A percentile compares a stretch with the other conserved stretches of the same genome.
Evolutionary conservation across 2,888 invertebrate genomes (phyloP).

Genomic region (Hyalella azteca): DNA sequence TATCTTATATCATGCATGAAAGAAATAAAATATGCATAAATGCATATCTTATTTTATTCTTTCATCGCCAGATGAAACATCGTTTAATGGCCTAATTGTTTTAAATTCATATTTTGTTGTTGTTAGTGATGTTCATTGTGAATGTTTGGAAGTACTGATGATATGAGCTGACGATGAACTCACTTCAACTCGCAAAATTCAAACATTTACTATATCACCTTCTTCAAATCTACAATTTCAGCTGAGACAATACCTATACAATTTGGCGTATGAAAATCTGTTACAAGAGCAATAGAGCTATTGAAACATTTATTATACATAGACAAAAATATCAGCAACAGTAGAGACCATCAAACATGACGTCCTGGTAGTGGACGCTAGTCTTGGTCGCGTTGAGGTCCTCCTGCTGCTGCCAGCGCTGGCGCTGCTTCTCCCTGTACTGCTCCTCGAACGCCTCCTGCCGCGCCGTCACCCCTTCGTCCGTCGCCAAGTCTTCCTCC

Average conservation of each 20-base stretch:
- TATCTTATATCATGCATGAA: too few relatives aligned
- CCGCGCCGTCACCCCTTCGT: not conserved
- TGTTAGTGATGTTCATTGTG: too few relatives aligned
- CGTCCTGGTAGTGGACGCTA: conserved; percentile 88
- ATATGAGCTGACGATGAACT: too few relatives aligned
- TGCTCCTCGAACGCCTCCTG: conserved; percentile 68
- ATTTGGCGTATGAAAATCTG: not conserved
- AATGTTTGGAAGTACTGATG: too few relatives aligned
- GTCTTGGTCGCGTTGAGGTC: conserved; percentile 74
- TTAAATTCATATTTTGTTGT: too few relatives aligned
- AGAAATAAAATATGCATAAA: too few relatives aligned
- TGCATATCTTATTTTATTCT: too few relatives aligned
- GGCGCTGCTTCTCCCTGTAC: conserved; percentile 66
- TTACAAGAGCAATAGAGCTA: not conserved
- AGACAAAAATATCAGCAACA: not conserved
- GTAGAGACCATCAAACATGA: conserved; percentile 75
- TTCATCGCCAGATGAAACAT: too few relatives aligned
- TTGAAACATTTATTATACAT: not conserved
- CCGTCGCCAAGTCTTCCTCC: not conserved
- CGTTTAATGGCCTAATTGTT: too few relatives aligned
- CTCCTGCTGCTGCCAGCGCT: conserved; percentile 88
- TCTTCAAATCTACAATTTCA: not conserved
- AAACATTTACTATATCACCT: not conserved
- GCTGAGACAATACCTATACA: not conserved
- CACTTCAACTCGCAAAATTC: not conserved